Evolutionary conservation across 2,888 invertebrate species (phyloP), one percentile per base, ranked within the genome.

Genomic region (Clostera curtula): DNA sequence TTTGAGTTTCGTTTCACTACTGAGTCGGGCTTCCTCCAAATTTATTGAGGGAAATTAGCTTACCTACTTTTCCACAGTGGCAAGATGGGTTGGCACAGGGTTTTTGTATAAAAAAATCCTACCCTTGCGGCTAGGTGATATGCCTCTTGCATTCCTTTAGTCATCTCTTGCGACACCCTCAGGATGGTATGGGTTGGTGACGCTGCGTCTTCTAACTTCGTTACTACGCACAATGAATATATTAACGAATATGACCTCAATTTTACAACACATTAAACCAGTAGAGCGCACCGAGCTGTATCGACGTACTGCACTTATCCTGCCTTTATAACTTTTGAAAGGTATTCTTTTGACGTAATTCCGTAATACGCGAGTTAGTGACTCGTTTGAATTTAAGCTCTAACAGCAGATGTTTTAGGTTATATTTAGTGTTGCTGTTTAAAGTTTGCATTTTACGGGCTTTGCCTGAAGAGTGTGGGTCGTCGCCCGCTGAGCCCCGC

Each of bases 401-500:
- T 44, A 40, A 35, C 3, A 5, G 7, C 5, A 18, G 6, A 6
- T 4, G 4, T 1, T 24, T 18, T 41, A 35, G 38, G 34, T 29
- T 26, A 30, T 21, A 8, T 42, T 42, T 29, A 19, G 36, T 45
- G 31, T 29, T 18, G 4, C 12, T 7, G 14, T 26, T 20, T 22
- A 19, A 32, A 36, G 34, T 43, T 51, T 40, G 30, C 39, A 49
- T 42, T 43, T 48, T 36, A 38, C 39, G 31, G 28, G 36, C 36
- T 50, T 46, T 36, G 37, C 34, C 41, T 47, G 29, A 24, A 39
- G 37, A 48, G 31, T 44, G 35, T 56, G 57, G 71, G 70, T 74
- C 71, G 66, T 41, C 60, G 71, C 54, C 68, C 73, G 61, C 49
- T 33, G 53, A 37, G 62, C 62, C 68, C 66, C 72, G 69, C 70